These are phyloP conservation scores for Phycodurus eques DNA, from an alignment of 2,113 vertebrate species.

Conservation along the genomic window DNA sequence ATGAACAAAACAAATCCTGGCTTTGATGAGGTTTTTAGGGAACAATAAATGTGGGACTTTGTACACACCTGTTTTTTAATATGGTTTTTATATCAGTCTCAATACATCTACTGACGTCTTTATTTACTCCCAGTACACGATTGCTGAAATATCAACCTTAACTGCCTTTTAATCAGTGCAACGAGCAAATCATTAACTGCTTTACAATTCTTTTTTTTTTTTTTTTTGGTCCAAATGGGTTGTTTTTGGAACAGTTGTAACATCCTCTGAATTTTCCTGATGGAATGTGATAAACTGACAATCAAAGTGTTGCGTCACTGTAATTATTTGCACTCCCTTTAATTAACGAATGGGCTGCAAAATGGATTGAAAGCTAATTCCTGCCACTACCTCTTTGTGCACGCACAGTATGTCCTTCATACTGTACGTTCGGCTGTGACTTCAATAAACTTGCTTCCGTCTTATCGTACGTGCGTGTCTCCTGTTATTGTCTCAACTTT, in stretches of 20 bases:
- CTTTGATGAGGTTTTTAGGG: slow-evolving; percentile 36
- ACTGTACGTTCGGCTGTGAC: slow-evolving; percentile 52
- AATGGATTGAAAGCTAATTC: slow-evolving; percentile 37
- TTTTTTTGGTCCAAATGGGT: background rate
- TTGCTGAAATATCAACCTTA: slow-evolving; percentile 17
- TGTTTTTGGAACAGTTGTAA: background rate
- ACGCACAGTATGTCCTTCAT: slow-evolving; percentile 55
- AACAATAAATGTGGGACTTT: slow-evolving; percentile 57
- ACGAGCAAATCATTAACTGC: background rate
- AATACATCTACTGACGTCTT: slow-evolving; percentile 5
- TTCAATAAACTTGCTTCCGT: slow-evolving; percentile 75
- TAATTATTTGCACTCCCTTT: slow-evolving; percentile 56
- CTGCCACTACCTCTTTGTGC: slow-evolving; percentile 77
- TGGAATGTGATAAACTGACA: slow-evolving; percentile 65
- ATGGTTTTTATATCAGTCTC: slow-evolving; percentile 45
- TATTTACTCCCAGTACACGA: slow-evolving; percentile 16
- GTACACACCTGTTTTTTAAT: slow-evolving; percentile 43
- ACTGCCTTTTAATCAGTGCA: background rate
- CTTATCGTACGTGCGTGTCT: background rate
- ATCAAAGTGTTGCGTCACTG: slow-evolving; percentile 62
- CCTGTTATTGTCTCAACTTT: background rate
- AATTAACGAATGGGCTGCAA: slow-evolving; percentile 9
- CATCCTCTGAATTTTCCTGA: slow-evolving; percentile 15
- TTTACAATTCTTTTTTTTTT: background rate
- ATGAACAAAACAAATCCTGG: slow-evolving; percentile 40